Evolutionary conservation across 1,140 invertebrate species (phyloP), one percentile per base, ranked within the genome.

Genomic region (Spodoptera litura): DNA sequence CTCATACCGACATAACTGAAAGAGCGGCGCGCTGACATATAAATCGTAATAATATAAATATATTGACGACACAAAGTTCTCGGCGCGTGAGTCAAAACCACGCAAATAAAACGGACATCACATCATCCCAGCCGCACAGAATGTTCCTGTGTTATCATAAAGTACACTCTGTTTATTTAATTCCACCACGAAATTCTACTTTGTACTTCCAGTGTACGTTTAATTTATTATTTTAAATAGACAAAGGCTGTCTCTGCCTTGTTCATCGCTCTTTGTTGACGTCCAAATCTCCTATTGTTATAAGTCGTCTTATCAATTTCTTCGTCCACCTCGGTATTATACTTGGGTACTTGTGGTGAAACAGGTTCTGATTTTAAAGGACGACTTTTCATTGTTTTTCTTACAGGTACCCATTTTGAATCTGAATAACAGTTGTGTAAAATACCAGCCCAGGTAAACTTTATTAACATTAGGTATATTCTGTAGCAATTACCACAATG

Each of bases 21-120:
- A 4, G 31, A 25, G 31, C 61, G n/a, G 9, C 35, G 49, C 51
- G 44, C 49, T 31, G 49, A 70, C 66, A 70, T 49, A 70, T 66
- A 52, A 27, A 70, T 27, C 53, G 15, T 70, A 70, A 52, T 70
- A 70, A 52, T 31, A 27, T 53, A 70, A 70, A 25, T 35, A 15
- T 53, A 70, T 70, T 70, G 66, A 70, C 44, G 66, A 70, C 66
- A 31, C 20, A 31, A 70, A 52, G 66, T 52, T 52, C 66, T 70
- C 66, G 25, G 44, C 25, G 66, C 66, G 49, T 70, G 66, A 70
- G 20, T 70, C 66, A 70, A 70, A 70, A 70, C 25, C 66, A 70
- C 66, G 44, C 52, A 70, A 70, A 70, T 70, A 70, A 55, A 70
- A 53, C 66, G 20, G 38, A 20, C 38, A 66, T 31, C 49, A 70